Conservation (phyloP, 2,113 vertebrate genomes). For the Ginglymostoma cirratum region DNA sequence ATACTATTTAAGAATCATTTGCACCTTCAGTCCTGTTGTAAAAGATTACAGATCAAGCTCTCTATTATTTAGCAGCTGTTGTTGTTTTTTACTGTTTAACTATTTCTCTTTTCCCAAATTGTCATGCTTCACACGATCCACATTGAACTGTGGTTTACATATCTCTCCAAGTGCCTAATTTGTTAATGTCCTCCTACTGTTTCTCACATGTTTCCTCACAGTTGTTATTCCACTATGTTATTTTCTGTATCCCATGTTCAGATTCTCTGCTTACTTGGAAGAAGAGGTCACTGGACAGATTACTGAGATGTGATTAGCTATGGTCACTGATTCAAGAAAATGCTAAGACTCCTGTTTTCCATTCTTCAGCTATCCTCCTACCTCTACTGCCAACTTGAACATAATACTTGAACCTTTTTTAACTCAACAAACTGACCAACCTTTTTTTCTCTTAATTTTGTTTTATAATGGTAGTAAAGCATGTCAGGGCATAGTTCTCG, state of each 20-base stretch:
- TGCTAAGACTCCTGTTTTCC: background rate
- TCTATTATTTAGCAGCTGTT: background rate
- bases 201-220: background rate
- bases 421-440: background rate
- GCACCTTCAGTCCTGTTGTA: background rate
- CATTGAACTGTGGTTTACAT: background rate
- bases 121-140: background rate
- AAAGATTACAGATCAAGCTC: background rate
- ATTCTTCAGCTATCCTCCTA: background rate
- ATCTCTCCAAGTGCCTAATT: background rate
- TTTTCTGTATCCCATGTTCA: background rate
- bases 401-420: background rate
- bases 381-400: background rate
- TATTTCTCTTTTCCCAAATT: background rate
- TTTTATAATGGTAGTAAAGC: background rate
- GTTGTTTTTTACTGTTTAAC: background rate
- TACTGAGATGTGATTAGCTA: background rate
- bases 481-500: background rate
- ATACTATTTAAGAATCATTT: background rate
- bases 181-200: background rate
- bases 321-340: background rate
- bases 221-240: background rate
- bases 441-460: background rate
- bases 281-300: background rate
- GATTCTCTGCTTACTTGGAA: background rate